Evolutionary conservation across 2,888 invertebrate species (phyloP).

Genomic region (Gibbula magus): DNA sequence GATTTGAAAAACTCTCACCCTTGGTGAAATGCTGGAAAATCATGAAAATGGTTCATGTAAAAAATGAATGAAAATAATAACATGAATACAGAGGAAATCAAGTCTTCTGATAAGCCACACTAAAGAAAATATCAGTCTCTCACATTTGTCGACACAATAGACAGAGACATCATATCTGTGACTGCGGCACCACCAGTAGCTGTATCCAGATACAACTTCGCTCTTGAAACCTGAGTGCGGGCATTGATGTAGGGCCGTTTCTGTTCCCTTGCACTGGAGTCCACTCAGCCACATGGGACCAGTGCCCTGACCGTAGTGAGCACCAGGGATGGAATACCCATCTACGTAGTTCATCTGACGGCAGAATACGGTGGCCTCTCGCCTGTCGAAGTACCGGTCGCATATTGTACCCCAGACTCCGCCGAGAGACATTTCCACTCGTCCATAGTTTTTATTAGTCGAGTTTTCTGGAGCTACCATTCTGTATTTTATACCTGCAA

Average conservation of each 20-base stretch:
- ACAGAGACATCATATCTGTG: conserved; percentile 66
- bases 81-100: too few species aligned
- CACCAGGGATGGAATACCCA: conserved; percentile 54
- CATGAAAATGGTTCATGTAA: too few species aligned
- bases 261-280: conserved; percentile 61
- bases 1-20: too few species aligned
- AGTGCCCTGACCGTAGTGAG: conserved; percentile 54
- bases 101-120: too few species aligned
- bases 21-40: too few species aligned
- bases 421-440: conserved; percentile 82
- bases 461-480: conserved; percentile 42
- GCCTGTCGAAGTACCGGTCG: conserved; percentile 83
- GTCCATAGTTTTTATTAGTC: conserved; percentile 44
- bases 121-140: too few species aligned
- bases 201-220: conserved; percentile 35
- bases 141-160: conserved; percentile 62
- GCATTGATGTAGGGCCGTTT: conserved; percentile 57
- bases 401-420: conserved; percentile 85
- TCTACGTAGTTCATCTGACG: conserved; percentile 57
- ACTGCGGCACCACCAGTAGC: conserved; percentile 54
- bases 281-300: conserved; percentile 71
- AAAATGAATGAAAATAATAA: too few species aligned
- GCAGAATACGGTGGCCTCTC: conserved; percentile 80
- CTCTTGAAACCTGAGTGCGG: conserved; percentile 62
- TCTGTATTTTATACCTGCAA: conserved; percentile 60